Evolutionary conservation across 2,888 invertebrate genomes (phyloP).

Genomic region (Drosophila anomelani): DNA sequence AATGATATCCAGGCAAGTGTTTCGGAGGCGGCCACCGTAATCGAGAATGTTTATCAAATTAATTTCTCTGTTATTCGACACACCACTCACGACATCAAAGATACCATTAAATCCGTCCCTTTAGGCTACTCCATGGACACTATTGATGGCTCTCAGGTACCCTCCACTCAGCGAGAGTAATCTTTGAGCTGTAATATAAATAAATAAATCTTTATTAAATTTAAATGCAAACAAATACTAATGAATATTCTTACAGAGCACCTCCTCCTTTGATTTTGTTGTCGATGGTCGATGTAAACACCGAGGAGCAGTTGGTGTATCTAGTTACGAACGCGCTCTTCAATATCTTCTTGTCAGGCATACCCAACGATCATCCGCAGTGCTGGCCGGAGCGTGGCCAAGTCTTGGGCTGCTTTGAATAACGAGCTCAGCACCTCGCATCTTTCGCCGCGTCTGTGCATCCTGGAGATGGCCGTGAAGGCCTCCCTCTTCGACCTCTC

Average conservation of each 20-base stretch:
- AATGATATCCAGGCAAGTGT: slow-evolving; percentile 84
- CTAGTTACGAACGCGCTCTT: slow-evolving; percentile 86
- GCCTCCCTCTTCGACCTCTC: slow-evolving; percentile 87
- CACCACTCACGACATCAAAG: slow-evolving; percentile 85
- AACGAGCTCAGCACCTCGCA: slow-evolving; percentile 86
- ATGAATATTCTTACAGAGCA: slow-evolving; percentile 47
- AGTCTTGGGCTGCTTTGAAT: slow-evolving; percentile 87
- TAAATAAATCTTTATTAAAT: no score
- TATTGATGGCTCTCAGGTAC: slow-evolving; percentile 47
- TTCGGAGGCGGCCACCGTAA: slow-evolving; percentile 85
- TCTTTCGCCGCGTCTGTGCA: slow-evolving; percentile 86
- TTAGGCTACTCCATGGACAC: slow-evolving; percentile 76
- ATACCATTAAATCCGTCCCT: slow-evolving; percentile 83
- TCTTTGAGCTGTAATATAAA: slow-evolving; percentile 77
- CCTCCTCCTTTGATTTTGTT: slow-evolving; percentile 78
- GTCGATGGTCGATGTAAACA: slow-evolving; percentile 83
- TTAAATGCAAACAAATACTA: neutral
- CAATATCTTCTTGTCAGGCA: slow-evolving; percentile 87
- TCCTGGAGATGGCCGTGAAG: slow-evolving; percentile 87
- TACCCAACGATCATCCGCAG: slow-evolving; percentile 86
- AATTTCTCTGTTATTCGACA: no score
- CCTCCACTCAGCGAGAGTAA: slow-evolving; percentile 69
- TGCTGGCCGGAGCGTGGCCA: slow-evolving; percentile 88
- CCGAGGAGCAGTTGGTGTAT: slow-evolving; percentile 87
- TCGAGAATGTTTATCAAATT: no score